Evolutionary conservation across 35 echinoderm and acorn worm species (phyloP).

Genomic region (Chiridota heheva): DNA sequence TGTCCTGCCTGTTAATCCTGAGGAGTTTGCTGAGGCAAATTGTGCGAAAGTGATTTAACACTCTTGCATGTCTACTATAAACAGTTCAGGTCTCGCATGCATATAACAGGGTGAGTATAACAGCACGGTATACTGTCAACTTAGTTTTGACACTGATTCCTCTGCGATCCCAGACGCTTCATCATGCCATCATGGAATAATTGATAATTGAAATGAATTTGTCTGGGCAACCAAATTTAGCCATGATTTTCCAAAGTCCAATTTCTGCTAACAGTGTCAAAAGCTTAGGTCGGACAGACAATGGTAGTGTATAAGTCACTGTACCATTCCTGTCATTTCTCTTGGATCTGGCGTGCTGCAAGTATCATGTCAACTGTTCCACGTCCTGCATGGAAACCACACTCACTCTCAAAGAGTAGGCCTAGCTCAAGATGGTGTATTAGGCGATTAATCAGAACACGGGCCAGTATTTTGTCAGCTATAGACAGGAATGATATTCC

Average conservation of each 20-base stretch:
- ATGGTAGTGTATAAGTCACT: conserved; percentile 30
- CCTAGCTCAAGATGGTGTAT: background rate
- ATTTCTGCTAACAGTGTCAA: conserved; percentile 23
- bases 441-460: conserved; percentile 30
- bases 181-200: conserved; percentile 7
- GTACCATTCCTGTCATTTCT: conserved; percentile 51
- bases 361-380: conserved; percentile 60
- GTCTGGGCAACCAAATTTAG: conserved; percentile 26
- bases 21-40: too few relatives aligned
- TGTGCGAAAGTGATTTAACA: too few relatives aligned
- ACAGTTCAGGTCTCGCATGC: too few relatives aligned
- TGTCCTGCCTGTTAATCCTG: too few relatives aligned
- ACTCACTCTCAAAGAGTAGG: conserved; percentile 23
- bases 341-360: conserved; percentile 45
- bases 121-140: too few relatives aligned
- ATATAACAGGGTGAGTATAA: too few relatives aligned
- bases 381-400: conserved; percentile 37
- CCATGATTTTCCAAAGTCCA: conserved; percentile 40
- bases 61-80: too few relatives aligned
- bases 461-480: conserved; percentile 27
- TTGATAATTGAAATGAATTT: conserved; percentile 3
- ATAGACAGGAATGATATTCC: conserved; percentile 37
- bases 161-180: background rate
- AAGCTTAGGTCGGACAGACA: conserved; percentile 14
- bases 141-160: too few relatives aligned